Evolutionary conservation across 2,888 invertebrate genomes (phyloP), one percentile per base, ranked within the genome.

Genomic region (Lumbricus terrestris): DNA sequence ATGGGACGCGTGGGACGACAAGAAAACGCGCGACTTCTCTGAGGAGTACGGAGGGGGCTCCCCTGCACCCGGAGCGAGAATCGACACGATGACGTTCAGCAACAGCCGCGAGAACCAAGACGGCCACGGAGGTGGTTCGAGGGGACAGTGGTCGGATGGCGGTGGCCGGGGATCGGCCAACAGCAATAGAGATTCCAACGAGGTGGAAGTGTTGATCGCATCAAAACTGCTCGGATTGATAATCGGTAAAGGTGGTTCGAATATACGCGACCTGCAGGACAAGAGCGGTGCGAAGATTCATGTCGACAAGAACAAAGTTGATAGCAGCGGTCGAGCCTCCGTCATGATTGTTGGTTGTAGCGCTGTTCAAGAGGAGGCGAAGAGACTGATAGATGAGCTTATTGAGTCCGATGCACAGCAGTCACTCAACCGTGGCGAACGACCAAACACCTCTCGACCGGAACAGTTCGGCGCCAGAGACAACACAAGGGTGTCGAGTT

Each of bases 281-380:
- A 91, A 92, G 42, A 93, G 93, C 91, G 92, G 93, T 34, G 93
- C 93, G 29, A 92, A 92, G 83, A 93, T 94, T n/a, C 96, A 96
- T 93, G 96, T 97, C 90, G 88, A 88, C 18, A 90, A 34, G 69
- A 40, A 69, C 34, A 69, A 29, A 16, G 47, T 47, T 18, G 88
- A 90, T 82, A 35, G 69, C 37, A 34, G 35, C 16, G 90, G 89
- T 20, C 35, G 35, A 34, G 82, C 85, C 1, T 33, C 38, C 0
- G 88, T 90, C 29, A 88, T 33, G 18, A 83, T 90, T 38, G 29
- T n/a, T 20, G 89, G 89, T 4, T 83, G 33, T 18, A 54, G 40
- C n/a, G 11, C 6, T 20, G 69, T 33, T 33, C 54, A 82, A 38
- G 15, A 29, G n/a, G 69, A 69, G 0, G 83, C 83, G 18, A 35